Conservation (phyloP, 2,797 vertebrate genomes). For the Falco cherrug region DNA sequence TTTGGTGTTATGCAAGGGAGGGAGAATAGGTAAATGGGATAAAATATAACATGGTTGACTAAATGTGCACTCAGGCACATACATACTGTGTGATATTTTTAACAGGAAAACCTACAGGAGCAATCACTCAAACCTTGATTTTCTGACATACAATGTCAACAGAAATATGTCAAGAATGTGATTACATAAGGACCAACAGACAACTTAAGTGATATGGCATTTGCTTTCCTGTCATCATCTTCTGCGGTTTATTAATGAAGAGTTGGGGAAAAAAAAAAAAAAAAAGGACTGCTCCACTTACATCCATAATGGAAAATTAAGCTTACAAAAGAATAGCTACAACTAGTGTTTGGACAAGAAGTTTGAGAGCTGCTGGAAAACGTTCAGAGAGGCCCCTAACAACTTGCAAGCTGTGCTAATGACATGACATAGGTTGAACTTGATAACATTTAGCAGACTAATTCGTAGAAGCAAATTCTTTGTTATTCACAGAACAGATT, state of each 20-base stretch:
- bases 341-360: not conserved
- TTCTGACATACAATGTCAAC: constrained; percentile 55
- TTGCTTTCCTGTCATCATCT: constrained; percentile 64
- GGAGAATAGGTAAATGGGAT: constrained; percentile 1
- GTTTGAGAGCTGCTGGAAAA: constrained; percentile 34
- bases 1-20: not conserved
- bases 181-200: constrained; percentile 62
- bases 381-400: not conserved
- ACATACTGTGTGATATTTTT: constrained; percentile 45
- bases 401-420: constrained; percentile 23
- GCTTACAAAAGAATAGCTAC: not conserved
- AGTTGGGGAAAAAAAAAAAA: not conserved
- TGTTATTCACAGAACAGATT: not conserved
- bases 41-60: not conserved
- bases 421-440: not conserved
- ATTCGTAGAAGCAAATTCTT: not conserved
- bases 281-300: constrained; percentile 16
- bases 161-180: constrained; percentile 45
- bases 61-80: constrained; percentile 1
- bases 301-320: constrained; percentile 6
- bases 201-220: constrained; percentile 33
- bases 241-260: constrained; percentile 55
- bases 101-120: constrained; percentile 56
- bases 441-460: constrained; percentile 27
- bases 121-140: constrained; percentile 59